Conservation (phyloP, 2,113 vertebrate genomes). For the Stegastes partitus region DNA sequence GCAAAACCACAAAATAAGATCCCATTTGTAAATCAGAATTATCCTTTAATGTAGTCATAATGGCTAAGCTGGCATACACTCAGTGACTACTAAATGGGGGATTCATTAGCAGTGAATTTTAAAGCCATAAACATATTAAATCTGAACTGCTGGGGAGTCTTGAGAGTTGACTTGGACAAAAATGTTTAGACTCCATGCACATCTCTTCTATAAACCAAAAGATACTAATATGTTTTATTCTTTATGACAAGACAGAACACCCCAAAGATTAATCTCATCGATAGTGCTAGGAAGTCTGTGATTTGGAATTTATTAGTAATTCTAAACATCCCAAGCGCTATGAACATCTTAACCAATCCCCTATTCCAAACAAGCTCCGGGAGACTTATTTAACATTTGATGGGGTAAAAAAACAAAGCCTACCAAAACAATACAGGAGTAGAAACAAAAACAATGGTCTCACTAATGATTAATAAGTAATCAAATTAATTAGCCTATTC, state of each 20-base stretch:
- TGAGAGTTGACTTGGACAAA: not conserved
- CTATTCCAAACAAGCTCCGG: not conserved
- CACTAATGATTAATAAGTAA: slow-evolving; percentile 14
- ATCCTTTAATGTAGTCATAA: not conserved
- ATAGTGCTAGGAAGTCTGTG: not conserved
- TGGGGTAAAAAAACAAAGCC: not conserved
- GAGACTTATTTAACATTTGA: not conserved
- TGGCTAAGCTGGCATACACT: not conserved
- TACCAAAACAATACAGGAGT: not conserved
- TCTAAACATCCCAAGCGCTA: not conserved
- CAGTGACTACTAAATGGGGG: not conserved
- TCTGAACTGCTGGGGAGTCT: not conserved
- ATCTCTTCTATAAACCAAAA: slow-evolving; percentile 1
- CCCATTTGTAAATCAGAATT: not conserved
- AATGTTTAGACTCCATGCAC: not conserved
- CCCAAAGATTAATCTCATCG: not conserved
- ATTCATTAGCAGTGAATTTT: slow-evolving; percentile 20
- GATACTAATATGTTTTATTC: too few relatives aligned
- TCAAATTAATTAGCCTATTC: slow-evolving; percentile 22
- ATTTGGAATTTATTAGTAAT: not conserved
- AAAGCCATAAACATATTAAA: not conserved
- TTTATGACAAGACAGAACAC: not conserved
- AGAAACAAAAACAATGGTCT: not conserved
- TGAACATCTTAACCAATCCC: not conserved
- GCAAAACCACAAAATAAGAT: not conserved